phyloP scores from a whole-genome alignment of 2,797 vertebrate genomes.

The Channa striata region DNA sequence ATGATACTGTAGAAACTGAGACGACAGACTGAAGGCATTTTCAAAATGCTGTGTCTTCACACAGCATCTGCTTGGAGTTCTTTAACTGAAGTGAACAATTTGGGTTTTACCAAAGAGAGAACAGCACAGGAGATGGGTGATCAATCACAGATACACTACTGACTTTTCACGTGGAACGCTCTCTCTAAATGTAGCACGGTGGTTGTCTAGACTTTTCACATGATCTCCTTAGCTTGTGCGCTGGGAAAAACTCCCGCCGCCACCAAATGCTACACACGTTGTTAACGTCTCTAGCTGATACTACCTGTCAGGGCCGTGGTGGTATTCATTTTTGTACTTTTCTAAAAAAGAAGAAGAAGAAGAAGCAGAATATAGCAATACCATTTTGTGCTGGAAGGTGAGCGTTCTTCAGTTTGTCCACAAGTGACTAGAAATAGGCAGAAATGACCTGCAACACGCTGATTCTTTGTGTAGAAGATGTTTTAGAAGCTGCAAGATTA shows the following conservation, averaged over 20 bases:
- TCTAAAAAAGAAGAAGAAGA: constrained; percentile 60
- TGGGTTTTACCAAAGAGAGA: constrained; percentile 79
- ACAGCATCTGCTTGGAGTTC: constrained; percentile 52
- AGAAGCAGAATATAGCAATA: constrained; percentile 77
- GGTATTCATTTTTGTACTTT: constrained; percentile 75
- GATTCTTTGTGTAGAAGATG: constrained; percentile 26
- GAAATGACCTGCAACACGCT: constrained; percentile 43
- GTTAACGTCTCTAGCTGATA: constrained; percentile 60
- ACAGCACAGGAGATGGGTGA: constrained; percentile 59
- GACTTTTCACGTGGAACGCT: constrained; percentile 65
- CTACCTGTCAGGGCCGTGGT: constrained; percentile 64
- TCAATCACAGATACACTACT: constrained; percentile 71
- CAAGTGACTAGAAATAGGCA: constrained; percentile 52
- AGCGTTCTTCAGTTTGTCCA: constrained; percentile 52
- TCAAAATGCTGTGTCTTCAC: constrained; percentile 49
- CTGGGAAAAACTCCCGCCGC: constrained; percentile 60
- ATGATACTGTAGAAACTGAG: constrained; percentile 61
- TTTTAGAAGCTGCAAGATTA: constrained; percentile 39
- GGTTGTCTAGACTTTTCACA: constrained; percentile 52
- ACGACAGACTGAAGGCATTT: constrained; percentile 52
- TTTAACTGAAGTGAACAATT: constrained; percentile 53
- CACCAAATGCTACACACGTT: constrained; percentile 66
- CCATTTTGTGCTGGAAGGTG: constrained; percentile 68
- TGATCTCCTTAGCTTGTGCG: constrained; percentile 50
- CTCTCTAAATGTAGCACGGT: constrained; percentile 72